Evolutionary conservation across 2,888 invertebrate genomes (phyloP).

Genomic region (Osmoderma eremita): DNA sequence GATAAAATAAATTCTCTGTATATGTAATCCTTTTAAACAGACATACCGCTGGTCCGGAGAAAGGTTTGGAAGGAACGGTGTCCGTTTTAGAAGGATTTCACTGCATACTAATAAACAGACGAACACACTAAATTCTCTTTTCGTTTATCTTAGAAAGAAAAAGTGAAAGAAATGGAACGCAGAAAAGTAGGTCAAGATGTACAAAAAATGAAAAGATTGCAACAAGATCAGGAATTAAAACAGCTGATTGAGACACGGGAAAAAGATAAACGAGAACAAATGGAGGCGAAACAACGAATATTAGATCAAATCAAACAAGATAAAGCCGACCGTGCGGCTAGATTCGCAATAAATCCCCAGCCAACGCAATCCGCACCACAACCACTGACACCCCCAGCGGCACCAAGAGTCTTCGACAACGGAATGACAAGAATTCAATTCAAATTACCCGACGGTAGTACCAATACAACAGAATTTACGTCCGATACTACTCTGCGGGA

Average conservation of each 20-base stretch:
- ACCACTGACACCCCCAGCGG: slow-evolving; percentile 46
- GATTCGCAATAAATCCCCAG: slow-evolving; percentile 54
- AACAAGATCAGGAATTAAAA: slow-evolving; percentile 80
- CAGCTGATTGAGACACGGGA: slow-evolving; percentile 78
- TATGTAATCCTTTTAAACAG: too few relatives aligned
- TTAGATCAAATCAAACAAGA: slow-evolving; percentile 88
- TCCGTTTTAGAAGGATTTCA: too few relatives aligned
- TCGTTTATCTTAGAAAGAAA: slow-evolving; percentile 53
- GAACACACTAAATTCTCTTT: too few relatives aligned
- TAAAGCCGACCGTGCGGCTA: slow-evolving; percentile 74
- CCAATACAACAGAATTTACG: slow-evolving; percentile 78
- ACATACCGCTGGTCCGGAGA: too few relatives aligned
- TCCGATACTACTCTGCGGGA: slow-evolving; percentile 72
- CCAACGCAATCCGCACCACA: slow-evolving; percentile 52
- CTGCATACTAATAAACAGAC: too few relatives aligned
- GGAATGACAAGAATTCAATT: slow-evolving; percentile 83
- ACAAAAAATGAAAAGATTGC: slow-evolving; percentile 76
- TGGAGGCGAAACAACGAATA: slow-evolving; percentile 79
- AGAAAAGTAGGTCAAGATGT: slow-evolving; percentile 79
- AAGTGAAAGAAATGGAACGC: slow-evolving; percentile 73
- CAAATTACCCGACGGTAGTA: slow-evolving; percentile 83
- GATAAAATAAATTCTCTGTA: too few relatives aligned
- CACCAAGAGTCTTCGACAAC: slow-evolving; percentile 47
- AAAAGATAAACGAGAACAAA: slow-evolving; percentile 80
- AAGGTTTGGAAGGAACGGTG: too few relatives aligned